A percentile compares a stretch with the other conserved stretches of the same genome.
Conservation (phyloP, 2,888 invertebrate species). For the Nymphalis c-album region DNA sequence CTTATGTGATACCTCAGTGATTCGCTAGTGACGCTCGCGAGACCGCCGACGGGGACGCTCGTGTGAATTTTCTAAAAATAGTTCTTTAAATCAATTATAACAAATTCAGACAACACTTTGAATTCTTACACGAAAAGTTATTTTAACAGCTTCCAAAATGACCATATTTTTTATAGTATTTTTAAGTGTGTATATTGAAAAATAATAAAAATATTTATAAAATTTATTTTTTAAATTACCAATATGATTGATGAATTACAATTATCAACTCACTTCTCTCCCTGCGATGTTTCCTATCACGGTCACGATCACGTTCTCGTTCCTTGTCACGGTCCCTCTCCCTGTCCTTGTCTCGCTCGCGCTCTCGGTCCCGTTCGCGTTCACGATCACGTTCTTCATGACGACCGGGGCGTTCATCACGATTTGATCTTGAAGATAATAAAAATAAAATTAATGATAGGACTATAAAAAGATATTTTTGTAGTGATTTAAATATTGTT, state of each 20-base stretch:
- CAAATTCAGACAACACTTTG: too few species aligned
- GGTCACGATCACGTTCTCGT: constrained; percentile 45
- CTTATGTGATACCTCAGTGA: constrained; percentile 81
- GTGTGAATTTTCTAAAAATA: constrained; percentile 61
- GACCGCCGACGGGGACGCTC: constrained; percentile 73
- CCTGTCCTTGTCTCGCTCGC: constrained; percentile 57
- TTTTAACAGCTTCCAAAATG: too few species aligned
- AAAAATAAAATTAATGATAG: too few species aligned
- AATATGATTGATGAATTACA: too few species aligned
- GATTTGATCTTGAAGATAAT: constrained; percentile 36
- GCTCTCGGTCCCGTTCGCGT: constrained; percentile 63
- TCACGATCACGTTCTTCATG: constrained; percentile 51
- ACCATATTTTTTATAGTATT: too few species aligned
- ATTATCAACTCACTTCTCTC: constrained; percentile 61
- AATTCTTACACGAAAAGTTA: too few species aligned
- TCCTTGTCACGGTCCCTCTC: constrained; percentile 52
- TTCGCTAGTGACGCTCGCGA: constrained; percentile 73
- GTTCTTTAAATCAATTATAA: background rate
- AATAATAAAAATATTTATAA: too few species aligned
- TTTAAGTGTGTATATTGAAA: too few species aligned
- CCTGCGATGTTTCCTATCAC: constrained; percentile 70
- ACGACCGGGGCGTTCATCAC: constrained; percentile 38
- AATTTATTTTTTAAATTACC: background rate
- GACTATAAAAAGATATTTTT: too few species aligned
- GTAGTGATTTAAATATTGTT: too few species aligned